phyloP scores from a whole-genome alignment of 2,888 invertebrate genomes.

The Cheilosia pagana region DNA sequence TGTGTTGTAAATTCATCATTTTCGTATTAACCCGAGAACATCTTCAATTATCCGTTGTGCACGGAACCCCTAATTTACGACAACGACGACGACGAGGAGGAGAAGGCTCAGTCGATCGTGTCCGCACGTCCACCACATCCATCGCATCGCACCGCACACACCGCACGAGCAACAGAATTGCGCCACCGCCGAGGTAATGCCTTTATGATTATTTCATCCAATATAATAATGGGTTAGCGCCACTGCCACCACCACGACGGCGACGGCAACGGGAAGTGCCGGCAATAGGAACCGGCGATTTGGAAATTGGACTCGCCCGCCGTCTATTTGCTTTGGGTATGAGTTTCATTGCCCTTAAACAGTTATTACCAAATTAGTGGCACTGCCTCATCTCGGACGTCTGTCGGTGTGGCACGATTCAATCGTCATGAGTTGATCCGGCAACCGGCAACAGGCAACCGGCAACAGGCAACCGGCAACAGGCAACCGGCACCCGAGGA shows the following conservation, averaged over 20 bases:
- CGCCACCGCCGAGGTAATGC: slow-evolving; percentile 43
- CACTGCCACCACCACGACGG: slow-evolving; percentile 33
- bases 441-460: slow-evolving; percentile 11
- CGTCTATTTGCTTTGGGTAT: slow-evolving; percentile 64
- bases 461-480: no score
- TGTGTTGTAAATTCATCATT: slow-evolving; percentile 73
- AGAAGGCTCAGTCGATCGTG: slow-evolving; percentile 50
- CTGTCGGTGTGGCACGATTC: slow-evolving; percentile 61
- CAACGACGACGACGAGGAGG: slow-evolving; percentile 20
- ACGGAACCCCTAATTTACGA: slow-evolving; percentile 73
- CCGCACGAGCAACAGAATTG: neutral
- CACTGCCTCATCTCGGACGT: slow-evolving; percentile 16
- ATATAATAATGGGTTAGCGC: slow-evolving; percentile 74
- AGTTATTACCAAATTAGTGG: slow-evolving; percentile 73
- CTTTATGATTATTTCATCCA: slow-evolving; percentile 75
- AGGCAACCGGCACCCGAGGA: slow-evolving; percentile 13
- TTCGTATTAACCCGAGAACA: slow-evolving; percentile 72
- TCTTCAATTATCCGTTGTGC: slow-evolving; percentile 73
- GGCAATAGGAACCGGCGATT: slow-evolving; percentile 41
- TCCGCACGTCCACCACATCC: slow-evolving; percentile 55
- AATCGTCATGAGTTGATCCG: slow-evolving; percentile 71
- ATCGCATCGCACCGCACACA: slow-evolving; percentile 4
- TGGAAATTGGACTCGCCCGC: slow-evolving; percentile 59
- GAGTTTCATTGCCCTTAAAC: slow-evolving; percentile 68
- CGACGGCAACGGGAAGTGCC: slow-evolving; percentile 35